Percentiles rank a stretch among this genome's conserved stretches.
Conservation (phyloP, 2,113 vertebrate genomes). For the Malurus elegans region DNA sequence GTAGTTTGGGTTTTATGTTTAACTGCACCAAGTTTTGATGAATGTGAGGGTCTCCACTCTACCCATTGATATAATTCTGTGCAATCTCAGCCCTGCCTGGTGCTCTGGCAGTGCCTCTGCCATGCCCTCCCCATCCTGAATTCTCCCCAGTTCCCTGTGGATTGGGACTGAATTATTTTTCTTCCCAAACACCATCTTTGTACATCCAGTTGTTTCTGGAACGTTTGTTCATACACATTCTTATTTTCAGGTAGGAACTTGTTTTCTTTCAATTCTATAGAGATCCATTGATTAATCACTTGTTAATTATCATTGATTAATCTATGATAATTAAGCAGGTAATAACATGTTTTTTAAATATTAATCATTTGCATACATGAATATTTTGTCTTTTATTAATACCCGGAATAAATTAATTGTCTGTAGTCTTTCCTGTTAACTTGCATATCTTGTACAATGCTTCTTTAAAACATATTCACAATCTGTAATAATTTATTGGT, state of each 20-base stretch:
- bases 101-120: not conserved
- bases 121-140: not conserved
- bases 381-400: conserved; percentile 23
- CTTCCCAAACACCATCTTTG: not conserved
- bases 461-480: not conserved
- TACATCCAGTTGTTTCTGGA: not conserved
- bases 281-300: conserved; percentile 5
- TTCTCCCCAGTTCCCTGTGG: not conserved
- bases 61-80: not conserved
- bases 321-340: conserved; percentile 15
- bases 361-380: not conserved
- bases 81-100: not conserved
- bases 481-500: not conserved
- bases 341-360: conserved; percentile 22
- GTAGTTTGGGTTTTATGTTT: not conserved
- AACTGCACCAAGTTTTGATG: not conserved
- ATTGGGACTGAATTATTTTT: not conserved
- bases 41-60: rapidly evolving
- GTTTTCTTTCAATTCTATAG: not conserved
- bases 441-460: not conserved
- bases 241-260: not conserved
- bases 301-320: conserved; percentile 21
- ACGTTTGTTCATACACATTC: not conserved
- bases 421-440: not conserved
- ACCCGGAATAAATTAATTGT: not conserved